These are phyloP conservation scores for Rhagium mordax DNA, from an alignment of 2,888 invertebrate genomes.

Conservation along the genomic window DNA sequence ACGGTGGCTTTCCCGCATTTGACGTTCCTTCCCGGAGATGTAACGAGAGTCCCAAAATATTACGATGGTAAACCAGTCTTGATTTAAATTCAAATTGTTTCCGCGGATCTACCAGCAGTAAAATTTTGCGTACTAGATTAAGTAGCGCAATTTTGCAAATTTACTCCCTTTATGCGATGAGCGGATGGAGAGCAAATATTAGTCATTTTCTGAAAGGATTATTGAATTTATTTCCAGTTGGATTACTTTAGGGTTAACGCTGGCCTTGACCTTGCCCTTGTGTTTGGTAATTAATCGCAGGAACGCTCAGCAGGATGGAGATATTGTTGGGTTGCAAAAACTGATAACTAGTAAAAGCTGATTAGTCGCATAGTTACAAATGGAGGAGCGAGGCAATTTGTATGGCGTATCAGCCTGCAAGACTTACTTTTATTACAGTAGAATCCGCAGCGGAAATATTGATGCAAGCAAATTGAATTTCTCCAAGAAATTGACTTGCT, in stretches of 20 bases:
- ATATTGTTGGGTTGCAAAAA: not conserved
- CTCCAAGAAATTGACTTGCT: constrained; percentile 23
- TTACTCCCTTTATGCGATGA: not conserved
- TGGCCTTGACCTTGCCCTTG: not conserved
- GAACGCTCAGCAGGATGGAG: not conserved
- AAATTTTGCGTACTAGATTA: not conserved
- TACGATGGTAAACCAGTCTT: not conserved
- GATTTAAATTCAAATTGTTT: not conserved
- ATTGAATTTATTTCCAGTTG: constrained; percentile 8
- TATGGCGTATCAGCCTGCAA: not conserved
- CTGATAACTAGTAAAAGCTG: not conserved
- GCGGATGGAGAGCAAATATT: not conserved
- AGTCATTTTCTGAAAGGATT: constrained; percentile 6
- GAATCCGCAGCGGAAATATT: constrained; percentile 2
- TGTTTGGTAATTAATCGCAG: constrained; percentile 5
- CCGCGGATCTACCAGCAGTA: not conserved
- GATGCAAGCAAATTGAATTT: constrained; percentile 17
- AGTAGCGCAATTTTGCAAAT: not conserved
- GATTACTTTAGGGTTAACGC: not conserved
- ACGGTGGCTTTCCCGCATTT: not conserved
- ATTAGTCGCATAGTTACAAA: too few relatives aligned
- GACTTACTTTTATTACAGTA: not conserved
- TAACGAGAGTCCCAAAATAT: not conserved
- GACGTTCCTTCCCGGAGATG: not conserved
- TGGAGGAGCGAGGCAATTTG: too few relatives aligned